phyloP scores from a whole-genome alignment of 2,888 invertebrate genomes.

The Ophion obscuratus region DNA sequence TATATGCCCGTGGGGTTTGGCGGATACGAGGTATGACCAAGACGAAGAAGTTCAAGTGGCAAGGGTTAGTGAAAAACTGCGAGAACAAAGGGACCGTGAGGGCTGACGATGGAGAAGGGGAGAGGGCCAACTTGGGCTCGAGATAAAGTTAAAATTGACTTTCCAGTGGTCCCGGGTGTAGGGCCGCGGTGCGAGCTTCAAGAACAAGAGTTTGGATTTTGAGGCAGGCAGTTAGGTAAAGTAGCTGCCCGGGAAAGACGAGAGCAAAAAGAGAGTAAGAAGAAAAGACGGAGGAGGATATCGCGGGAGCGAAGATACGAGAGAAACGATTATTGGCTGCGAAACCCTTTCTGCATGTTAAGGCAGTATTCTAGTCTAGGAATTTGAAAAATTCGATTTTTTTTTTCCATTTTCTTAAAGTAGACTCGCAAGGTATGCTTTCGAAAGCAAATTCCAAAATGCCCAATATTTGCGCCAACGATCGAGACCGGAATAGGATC shows the following conservation, averaged over 20 bases:
- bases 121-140: background rate
- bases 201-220: background rate
- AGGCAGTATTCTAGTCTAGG: background rate
- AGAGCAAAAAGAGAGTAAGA: background rate
- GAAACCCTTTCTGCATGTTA: background rate
- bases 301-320: background rate
- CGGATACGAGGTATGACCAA: slow-evolving; percentile 4
- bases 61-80: slow-evolving; percentile 28
- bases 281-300: background rate
- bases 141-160: slow-evolving; percentile 1
- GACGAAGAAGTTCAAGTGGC: slow-evolving; percentile 31
- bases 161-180: background rate
- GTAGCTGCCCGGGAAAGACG: background rate
- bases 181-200: background rate
- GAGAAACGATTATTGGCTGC: background rate
- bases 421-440: too few relatives aligned
- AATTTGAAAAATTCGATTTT: too few relatives aligned
- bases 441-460: too few relatives aligned
- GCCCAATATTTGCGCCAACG: too few relatives aligned
- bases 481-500: too few relatives aligned
- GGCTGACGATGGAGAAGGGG: background rate
- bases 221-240: slow-evolving; percentile 1
- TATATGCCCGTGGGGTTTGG: background rate
- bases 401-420: too few relatives aligned
- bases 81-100: background rate